phyloP scores from a whole-genome alignment of 2,888 invertebrate species.

The Drosophila sordidapex region DNA sequence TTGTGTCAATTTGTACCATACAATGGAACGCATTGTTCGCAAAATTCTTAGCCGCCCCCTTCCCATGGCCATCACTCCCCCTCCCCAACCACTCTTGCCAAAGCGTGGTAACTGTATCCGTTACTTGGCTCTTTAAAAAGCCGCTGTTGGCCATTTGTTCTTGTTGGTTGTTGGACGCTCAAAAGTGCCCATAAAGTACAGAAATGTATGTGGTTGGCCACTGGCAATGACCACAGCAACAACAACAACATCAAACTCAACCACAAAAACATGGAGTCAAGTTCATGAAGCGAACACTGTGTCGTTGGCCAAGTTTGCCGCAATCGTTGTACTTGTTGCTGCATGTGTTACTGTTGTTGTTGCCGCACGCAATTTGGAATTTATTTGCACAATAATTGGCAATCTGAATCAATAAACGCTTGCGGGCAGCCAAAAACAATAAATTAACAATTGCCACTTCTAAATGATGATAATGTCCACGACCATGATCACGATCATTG shows the following conservation, averaged over 20 bases:
- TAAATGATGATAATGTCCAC: slow-evolving; percentile 30
- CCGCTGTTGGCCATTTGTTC: slow-evolving; percentile 56
- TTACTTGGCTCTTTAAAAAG: slow-evolving; percentile 54
- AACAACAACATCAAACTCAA: slow-evolving; percentile 26
- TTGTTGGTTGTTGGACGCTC: slow-evolving; percentile 48
- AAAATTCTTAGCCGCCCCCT: slow-evolving; percentile 10
- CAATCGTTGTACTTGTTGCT: slow-evolving; percentile 23
- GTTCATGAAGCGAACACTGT: slow-evolving; percentile 59
- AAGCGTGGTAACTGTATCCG: slow-evolving; percentile 50
- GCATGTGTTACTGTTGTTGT: slow-evolving; percentile 28
- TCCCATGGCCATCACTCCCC: neutral
- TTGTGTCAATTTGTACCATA: slow-evolving; percentile 71
- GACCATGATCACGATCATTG: slow-evolving; percentile 7
- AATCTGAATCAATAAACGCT: slow-evolving; percentile 79
- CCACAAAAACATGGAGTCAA: slow-evolving; percentile 40
- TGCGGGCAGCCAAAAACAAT: slow-evolving; percentile 68
- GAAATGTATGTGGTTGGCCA: slow-evolving; percentile 68
- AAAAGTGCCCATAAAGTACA: slow-evolving; percentile 76
- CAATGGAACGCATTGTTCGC: slow-evolving; percentile 66
- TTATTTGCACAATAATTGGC: slow-evolving; percentile 80
- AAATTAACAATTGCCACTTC: slow-evolving; percentile 76
- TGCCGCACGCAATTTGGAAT: slow-evolving; percentile 77
- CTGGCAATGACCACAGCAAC: slow-evolving; percentile 52
- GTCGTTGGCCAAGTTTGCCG: slow-evolving; percentile 50
- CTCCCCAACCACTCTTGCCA: neutral